phyloP scores from a whole-genome alignment of 2,888 invertebrate species.

The Chaetoderma sp. region DNA sequence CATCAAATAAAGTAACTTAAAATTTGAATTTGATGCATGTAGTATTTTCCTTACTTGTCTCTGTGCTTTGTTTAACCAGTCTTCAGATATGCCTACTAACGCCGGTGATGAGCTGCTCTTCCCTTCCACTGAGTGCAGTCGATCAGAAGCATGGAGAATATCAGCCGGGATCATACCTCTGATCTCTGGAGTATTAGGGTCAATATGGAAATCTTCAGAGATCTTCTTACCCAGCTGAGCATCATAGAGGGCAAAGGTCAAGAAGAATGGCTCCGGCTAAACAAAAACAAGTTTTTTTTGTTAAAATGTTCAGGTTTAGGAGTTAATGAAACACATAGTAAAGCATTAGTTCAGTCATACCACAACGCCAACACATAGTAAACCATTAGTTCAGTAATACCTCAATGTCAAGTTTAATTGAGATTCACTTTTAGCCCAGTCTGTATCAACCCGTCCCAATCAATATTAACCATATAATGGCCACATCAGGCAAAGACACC shows the following conservation, averaged over 20 bases:
- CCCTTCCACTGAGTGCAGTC: conserved; percentile 51
- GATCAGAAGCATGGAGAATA: conserved; percentile 50
- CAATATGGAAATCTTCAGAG: conserved; percentile 87
- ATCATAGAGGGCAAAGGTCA: conserved; percentile 90
- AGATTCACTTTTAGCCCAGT: too few species aligned
- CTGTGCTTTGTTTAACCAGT: conserved; percentile 75
- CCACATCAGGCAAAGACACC: too few species aligned
- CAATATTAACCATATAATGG: too few species aligned
- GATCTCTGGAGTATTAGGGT: conserved; percentile 61
- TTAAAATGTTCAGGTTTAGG: background rate
- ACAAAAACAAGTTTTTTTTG: conserved; percentile 22
- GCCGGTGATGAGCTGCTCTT: conserved; percentile 70
- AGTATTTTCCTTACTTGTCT: conserved; percentile 44
- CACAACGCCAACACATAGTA: too few species aligned
- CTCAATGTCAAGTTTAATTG: too few species aligned
- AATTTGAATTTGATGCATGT: background rate
- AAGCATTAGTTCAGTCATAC: too few species aligned
- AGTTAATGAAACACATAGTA: too few species aligned
- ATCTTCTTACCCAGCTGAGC: conserved; percentile 87
- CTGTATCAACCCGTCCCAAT: too few species aligned
- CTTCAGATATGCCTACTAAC: conserved; percentile 79
- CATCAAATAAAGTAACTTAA: too few species aligned
- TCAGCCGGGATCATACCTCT: conserved; percentile 62
- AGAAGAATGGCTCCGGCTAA: conserved; percentile 92
- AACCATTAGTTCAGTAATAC: too few species aligned